A percentile compares a stretch with the other conserved stretches of the same genome.
phyloP scores from a whole-genome alignment of 2,888 invertebrate species.

The Phengaris arion region DNA sequence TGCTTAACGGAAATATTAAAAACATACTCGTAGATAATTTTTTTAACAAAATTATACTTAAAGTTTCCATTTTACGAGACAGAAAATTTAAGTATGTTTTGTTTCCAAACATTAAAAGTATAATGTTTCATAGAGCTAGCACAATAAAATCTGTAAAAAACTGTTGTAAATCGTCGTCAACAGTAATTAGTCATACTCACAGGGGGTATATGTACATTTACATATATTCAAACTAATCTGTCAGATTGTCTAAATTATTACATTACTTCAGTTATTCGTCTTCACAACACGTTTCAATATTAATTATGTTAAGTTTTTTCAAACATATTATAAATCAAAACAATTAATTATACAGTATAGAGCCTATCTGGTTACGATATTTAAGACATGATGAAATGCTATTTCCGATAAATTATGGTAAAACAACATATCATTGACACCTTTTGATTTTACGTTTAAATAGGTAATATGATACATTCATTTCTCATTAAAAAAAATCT shows the following conservation, averaged over 20 bases:
- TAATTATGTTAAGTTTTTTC: background rate
- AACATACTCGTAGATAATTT: no score
- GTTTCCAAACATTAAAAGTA: no score
- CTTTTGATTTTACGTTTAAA: background rate
- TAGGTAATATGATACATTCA: background rate
- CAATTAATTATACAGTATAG: background rate
- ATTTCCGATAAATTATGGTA: slow-evolving; percentile 2
- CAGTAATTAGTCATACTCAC: background rate
- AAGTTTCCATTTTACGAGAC: no score
- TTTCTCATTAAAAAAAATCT: background rate
- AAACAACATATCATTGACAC: slow-evolving; percentile 6
- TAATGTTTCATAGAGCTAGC: no score
- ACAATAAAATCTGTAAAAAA: no score
- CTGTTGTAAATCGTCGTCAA: no score
- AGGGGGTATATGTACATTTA: background rate
- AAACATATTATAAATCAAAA: slow-evolving; percentile 4
- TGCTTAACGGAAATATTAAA: no score
- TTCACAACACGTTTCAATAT: background rate
- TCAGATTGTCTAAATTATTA: background rate
- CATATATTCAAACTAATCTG: background rate
- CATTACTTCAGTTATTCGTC: background rate
- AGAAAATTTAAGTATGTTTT: no score
- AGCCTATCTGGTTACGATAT: slow-evolving; percentile 5
- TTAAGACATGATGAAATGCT: background rate
- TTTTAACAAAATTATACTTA: no score